These are phyloP conservation scores for Ellobius talpinus DNA, from an alignment of 2,113 vertebrate genomes.

Conservation along the genomic window DNA sequence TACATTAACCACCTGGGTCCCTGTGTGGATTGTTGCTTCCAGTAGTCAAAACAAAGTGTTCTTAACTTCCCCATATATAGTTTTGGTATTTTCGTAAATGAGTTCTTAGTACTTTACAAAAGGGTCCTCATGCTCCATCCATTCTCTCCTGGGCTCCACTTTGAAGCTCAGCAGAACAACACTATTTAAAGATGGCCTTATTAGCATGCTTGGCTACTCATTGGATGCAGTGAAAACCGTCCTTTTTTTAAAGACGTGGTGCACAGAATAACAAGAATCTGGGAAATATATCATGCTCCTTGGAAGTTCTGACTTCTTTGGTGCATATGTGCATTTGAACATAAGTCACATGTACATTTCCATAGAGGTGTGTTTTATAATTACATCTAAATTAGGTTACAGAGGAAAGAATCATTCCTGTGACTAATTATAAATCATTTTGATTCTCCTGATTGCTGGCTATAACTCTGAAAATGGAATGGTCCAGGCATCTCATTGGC, in stretches of 20 bases:
- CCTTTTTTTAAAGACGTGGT: slow-evolving; percentile 66
- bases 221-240: slow-evolving; percentile 28
- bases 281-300: neutral
- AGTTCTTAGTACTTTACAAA: slow-evolving; percentile 50
- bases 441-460: neutral
- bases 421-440: slow-evolving; percentile 10
- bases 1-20: slow-evolving; percentile 75
- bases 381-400: neutral
- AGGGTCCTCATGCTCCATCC: slow-evolving; percentile 42
- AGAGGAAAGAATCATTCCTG: neutral
- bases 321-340: neutral
- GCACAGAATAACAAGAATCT: neutral
- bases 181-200: slow-evolving; percentile 19
- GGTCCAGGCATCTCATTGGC: neutral
- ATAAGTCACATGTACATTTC: slow-evolving; percentile 14
- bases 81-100: slow-evolving; percentile 66
- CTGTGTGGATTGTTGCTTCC: slow-evolving; percentile 51
- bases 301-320: neutral
- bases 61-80: neutral
- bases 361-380: neutral
- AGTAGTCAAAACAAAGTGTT: slow-evolving; percentile 69
- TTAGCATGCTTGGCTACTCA: neutral
- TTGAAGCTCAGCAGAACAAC: neutral
- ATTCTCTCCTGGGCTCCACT: slow-evolving; percentile 18
- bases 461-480: neutral